These are phyloP conservation scores for Palythoa grandiflora DNA, from an alignment of 92 coral and sea anemone genomes.

Conservation along the genomic window DNA sequence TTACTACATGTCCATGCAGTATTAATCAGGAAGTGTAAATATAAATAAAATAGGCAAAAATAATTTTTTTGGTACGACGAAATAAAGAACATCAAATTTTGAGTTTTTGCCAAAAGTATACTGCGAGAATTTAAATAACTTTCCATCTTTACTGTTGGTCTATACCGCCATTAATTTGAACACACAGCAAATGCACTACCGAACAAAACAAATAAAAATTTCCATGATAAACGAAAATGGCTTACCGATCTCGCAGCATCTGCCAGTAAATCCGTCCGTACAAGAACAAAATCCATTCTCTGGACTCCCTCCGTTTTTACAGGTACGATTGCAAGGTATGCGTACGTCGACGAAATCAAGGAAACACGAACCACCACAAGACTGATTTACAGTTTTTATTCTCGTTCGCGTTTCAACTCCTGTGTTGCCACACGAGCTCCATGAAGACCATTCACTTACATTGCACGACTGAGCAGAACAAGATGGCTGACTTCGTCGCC, in stretches of 20 bases:
- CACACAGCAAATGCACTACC: too few relatives aligned
- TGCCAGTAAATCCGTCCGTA: constrained; percentile 12
- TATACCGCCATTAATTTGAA: too few relatives aligned
- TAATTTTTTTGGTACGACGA: too few relatives aligned
- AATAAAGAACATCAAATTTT: too few relatives aligned
- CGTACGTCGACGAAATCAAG: background rate
- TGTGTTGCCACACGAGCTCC: constrained; percentile 11
- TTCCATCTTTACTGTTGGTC: too few relatives aligned
- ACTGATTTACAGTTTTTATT: background rate
- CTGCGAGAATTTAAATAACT: too few relatives aligned
- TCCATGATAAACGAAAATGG: background rate
- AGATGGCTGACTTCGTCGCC: constrained; percentile 7
- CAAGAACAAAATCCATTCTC: background rate
- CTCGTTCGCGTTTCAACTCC: background rate
- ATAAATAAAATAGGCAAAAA: too few relatives aligned
- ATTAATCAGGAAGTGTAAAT: too few relatives aligned
- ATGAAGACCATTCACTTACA: background rate
- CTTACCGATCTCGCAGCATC: constrained; percentile 31
- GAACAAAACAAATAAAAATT: background rate
- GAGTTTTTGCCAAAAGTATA: too few relatives aligned
- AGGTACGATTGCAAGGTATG: background rate
- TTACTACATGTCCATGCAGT: too few relatives aligned
- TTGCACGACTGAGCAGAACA: background rate
- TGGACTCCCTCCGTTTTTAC: constrained; percentile 11
- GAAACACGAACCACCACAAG: constrained; percentile 27